Conservation (phyloP, 2,797 vertebrate species). For the Trichosurus vulpecula region DNA sequence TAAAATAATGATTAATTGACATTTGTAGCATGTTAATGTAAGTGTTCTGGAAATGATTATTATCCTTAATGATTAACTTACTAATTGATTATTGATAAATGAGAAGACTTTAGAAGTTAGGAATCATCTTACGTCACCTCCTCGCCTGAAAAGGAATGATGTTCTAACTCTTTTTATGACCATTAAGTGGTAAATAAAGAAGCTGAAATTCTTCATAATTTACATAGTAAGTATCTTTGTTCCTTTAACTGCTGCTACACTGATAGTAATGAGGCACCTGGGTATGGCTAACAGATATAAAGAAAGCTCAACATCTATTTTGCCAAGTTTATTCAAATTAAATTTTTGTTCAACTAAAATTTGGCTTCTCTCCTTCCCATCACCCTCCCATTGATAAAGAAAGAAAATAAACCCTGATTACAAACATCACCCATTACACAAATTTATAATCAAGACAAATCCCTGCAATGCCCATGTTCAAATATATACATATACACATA, state of each 20-base stretch:
- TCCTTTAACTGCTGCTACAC: constrained; percentile 75
- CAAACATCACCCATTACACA: neutral
- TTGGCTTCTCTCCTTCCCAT: neutral
- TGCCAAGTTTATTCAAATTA: constrained; percentile 65
- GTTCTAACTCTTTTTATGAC: constrained; percentile 80
- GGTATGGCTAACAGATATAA: constrained; percentile 61
- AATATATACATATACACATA: neutral
- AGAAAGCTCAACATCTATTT: constrained; percentile 78
- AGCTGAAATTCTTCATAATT: constrained; percentile 80
- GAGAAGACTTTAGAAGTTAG: constrained; percentile 75
- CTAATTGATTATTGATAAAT: constrained; percentile 83
- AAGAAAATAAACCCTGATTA: neutral
- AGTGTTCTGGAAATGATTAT: constrained; percentile 81
- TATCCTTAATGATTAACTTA: constrained; percentile 81
- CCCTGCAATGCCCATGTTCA: neutral
- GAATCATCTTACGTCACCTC: constrained; percentile 78
- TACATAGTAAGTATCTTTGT: constrained; percentile 80
- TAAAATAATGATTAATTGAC: constrained; percentile 81
- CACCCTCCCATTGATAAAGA: neutral
- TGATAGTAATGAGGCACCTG: constrained; percentile 64
- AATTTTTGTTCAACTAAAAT: neutral
- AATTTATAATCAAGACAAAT: neutral
- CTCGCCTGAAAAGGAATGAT: constrained; percentile 77
- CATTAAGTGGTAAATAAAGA: constrained; percentile 82
- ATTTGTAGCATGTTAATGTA: constrained; percentile 79